Evolutionary conservation across 2,797 vertebrate genomes (phyloP).

Genomic region (Xenopus petersii): DNA sequence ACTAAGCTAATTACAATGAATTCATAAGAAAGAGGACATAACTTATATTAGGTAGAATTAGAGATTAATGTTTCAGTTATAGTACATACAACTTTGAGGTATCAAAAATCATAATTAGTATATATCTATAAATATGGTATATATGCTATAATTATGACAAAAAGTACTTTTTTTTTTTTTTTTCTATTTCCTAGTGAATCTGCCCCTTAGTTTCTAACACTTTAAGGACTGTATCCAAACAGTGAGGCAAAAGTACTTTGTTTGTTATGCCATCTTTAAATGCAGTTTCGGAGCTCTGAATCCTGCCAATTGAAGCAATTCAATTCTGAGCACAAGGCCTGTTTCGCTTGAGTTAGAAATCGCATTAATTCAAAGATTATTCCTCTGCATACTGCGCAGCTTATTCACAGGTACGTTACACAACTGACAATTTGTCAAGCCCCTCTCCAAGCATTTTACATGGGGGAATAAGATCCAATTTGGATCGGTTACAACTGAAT

Average conservation of each 20-base stretch:
- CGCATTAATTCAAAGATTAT: constrained; percentile 63
- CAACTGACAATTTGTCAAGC: constrained; percentile 59
- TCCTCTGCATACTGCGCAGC: constrained; percentile 54
- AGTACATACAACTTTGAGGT: too few relatives aligned
- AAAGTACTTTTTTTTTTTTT: too few relatives aligned
- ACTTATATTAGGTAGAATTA: too few relatives aligned
- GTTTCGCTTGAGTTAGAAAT: constrained; percentile 60
- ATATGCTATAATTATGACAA: too few relatives aligned
- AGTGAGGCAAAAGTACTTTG: constrained; percentile 50
- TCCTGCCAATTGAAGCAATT: constrained; percentile 56
- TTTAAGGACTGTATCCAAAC: constrained; percentile 28
- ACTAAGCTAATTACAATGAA: too few relatives aligned
- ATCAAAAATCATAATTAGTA: too few relatives aligned
- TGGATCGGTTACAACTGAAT: constrained; percentile 57
- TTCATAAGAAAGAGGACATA: too few relatives aligned
- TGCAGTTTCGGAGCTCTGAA: constrained; percentile 50
- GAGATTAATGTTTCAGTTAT: too few relatives aligned
- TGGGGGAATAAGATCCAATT: constrained; percentile 58
- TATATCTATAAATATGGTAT: too few relatives aligned
- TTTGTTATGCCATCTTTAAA: constrained; percentile 56
- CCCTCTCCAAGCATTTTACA: constrained; percentile 52
- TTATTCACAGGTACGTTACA: constrained; percentile 59
- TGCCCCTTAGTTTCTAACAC: background rate
- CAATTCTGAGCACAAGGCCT: constrained; percentile 57
- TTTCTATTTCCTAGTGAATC: too few relatives aligned